Conservation (phyloP, 2,888 invertebrate species). For the Campoplex nolae region DNA sequence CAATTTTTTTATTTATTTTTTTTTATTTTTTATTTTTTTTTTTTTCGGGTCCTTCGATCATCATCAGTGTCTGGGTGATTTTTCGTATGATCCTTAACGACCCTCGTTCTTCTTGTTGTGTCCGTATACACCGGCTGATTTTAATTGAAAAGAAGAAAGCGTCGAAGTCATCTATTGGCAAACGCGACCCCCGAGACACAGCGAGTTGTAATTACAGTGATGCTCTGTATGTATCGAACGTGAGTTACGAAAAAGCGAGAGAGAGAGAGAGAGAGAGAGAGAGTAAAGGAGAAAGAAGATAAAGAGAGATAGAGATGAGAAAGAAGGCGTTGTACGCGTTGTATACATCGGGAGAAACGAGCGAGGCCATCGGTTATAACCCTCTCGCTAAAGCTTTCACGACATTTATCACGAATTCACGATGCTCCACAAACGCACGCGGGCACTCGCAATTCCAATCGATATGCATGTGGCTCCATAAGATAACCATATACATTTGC, state of each 20-base stretch:
- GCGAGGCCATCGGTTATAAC: slow-evolving; percentile 41
- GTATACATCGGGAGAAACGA: slow-evolving; percentile 44
- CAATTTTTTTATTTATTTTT: neutral
- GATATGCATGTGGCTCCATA: slow-evolving; percentile 5
- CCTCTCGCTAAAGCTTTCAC: slow-evolving; percentile 40
- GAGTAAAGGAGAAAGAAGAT: neutral
- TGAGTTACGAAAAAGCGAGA: neutral
- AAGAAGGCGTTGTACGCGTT: slow-evolving; percentile 17
- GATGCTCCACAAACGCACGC: slow-evolving; percentile 39
- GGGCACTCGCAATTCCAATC: neutral
- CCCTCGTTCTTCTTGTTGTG: slow-evolving; percentile 3
- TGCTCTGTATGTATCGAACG: slow-evolving; percentile 34
- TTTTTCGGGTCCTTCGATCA: neutral
- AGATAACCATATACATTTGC: neutral
- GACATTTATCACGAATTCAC: slow-evolving; percentile 46
- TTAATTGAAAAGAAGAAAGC: slow-evolving; percentile 42
- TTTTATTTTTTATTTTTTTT: no score
- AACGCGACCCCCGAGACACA: slow-evolving; percentile 17
- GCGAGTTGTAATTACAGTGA: slow-evolving; percentile 39
- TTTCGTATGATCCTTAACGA: slow-evolving; percentile 38
- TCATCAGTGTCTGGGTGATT: slow-evolving; percentile 7
- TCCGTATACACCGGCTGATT: neutral
- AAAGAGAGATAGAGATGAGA: neutral
- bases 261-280: neutral
- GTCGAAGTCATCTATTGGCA: neutral